Evolutionary conservation across 2,113 vertebrate genomes (phyloP), one percentile per base, ranked within the genome.

Genomic region (Tachysurus vachellii): DNA sequence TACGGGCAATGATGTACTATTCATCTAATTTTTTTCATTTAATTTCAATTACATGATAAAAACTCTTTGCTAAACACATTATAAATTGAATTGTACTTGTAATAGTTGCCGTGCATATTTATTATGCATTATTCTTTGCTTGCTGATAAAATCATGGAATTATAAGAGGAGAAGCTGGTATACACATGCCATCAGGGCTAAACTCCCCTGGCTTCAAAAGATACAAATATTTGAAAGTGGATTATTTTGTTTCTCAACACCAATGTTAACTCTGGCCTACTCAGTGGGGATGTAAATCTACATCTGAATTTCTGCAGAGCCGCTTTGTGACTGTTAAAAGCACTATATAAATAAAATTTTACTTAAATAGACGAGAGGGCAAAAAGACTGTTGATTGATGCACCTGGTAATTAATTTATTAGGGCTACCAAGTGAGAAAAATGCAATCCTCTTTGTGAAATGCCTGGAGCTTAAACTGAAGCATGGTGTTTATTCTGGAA

Each of bases 401-500:
- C 36, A 76, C 44, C 73, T 23, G n/a, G 23, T n/a, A 76, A 76
- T 76, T 50, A 50, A 76, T n/a, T 53, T 76, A 76, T 83, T 64
- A 83, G 26, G 0, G 16, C 56, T 61, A 61, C 21, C 23, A 73
- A 50, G 50, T 50, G 23, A 28, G 71, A 53, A 85, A 66, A 77
- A 44, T 31, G 0, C 16, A 64, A 16, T 47, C 71, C n/a, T 66
- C 19, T 16, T 66, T 79, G 47, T 23, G 59, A 50, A 54, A 11
- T 50, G 47, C 71, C 14, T 77, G n/a, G 44, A 17, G 66, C 13
- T 85, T 85, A 19, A 79, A n/a, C 44, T n/a, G 23, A 62, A 79
- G 84, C 73, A 23, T 85, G 42, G 53, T 77, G 75, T 12, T 79
- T 64, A 79, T 75, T 82, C 26, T n/a, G 81, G 61, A n/a, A 56